phyloP scores from a whole-genome alignment of 2,888 invertebrate species.

The Oconnorella tubifera region DNA sequence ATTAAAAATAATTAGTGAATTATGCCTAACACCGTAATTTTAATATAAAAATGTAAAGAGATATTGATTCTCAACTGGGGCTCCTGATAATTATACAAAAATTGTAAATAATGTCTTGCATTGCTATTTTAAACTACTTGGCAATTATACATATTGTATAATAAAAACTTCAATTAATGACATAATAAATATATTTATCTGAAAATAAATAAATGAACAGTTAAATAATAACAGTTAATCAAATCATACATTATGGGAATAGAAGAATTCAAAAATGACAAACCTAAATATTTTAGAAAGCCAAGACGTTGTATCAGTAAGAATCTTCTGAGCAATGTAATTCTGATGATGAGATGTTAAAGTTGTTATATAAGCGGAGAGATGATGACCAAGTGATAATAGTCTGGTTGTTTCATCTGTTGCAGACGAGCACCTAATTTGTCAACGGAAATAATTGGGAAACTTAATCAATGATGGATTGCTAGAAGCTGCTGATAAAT shows the following conservation, averaged over 20 bases:
- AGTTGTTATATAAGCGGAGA: background rate
- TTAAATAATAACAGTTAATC: background rate
- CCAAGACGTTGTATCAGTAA: background rate
- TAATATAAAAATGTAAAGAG: background rate
- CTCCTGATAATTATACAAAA: no score
- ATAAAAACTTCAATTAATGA: background rate
- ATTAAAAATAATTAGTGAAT: no score
- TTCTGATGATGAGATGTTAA: background rate
- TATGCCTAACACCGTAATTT: no score
- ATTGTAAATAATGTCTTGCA: no score
- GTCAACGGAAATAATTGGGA: no score
- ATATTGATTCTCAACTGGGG: background rate
- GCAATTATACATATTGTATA: background rate
- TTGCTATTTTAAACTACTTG: background rate
- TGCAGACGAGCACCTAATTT: no score
- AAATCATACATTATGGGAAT: background rate
- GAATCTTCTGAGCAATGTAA: background rate
- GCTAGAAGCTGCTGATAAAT: no score
- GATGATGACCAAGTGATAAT: background rate
- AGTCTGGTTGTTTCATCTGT: background rate
- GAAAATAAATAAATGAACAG: background rate
- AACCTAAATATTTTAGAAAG: background rate
- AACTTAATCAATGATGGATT: no score
- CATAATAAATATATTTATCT: background rate
- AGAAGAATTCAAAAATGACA: background rate